Conservation (phyloP, 2,797 vertebrate genomes). For the Thripadectes ignobilis region DNA sequence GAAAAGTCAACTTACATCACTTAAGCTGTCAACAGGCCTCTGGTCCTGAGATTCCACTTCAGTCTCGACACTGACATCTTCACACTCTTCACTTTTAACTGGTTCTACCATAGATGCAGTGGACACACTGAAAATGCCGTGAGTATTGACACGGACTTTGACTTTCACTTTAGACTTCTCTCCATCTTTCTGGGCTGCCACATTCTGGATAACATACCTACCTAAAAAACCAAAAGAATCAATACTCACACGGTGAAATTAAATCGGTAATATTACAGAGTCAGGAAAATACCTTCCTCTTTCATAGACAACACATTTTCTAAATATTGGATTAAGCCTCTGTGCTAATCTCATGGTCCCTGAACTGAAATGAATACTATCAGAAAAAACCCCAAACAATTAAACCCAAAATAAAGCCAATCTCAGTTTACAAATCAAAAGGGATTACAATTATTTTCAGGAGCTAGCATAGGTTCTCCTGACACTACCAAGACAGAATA, state of each 20-base stretch:
- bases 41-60: slow-evolving; percentile 70
- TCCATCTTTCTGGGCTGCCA: slow-evolving; percentile 80
- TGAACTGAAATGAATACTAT: neutral
- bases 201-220: slow-evolving; percentile 82
- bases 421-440: neutral
- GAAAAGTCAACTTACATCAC: slow-evolving; percentile 74
- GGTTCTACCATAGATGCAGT: slow-evolving; percentile 82
- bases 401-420: neutral
- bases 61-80: slow-evolving; percentile 56
- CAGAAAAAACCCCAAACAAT: neutral
- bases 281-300: neutral
- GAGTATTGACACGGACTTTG: slow-evolving; percentile 81
- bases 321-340: neutral
- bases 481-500: neutral
- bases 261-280: neutral
- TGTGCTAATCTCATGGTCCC: neutral
- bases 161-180: slow-evolving; percentile 85
- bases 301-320: neutral
- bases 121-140: slow-evolving; percentile 83
- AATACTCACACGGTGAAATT: neutral
- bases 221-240: slow-evolving; percentile 61
- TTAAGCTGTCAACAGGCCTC: slow-evolving; percentile 55
- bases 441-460: neutral
- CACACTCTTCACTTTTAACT: slow-evolving; percentile 73
- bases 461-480: neutral